Evolutionary conservation across 2,113 vertebrate species (phyloP), one percentile per base, ranked within the genome.

Genomic region (Crotophaga sulcirostris): DNA sequence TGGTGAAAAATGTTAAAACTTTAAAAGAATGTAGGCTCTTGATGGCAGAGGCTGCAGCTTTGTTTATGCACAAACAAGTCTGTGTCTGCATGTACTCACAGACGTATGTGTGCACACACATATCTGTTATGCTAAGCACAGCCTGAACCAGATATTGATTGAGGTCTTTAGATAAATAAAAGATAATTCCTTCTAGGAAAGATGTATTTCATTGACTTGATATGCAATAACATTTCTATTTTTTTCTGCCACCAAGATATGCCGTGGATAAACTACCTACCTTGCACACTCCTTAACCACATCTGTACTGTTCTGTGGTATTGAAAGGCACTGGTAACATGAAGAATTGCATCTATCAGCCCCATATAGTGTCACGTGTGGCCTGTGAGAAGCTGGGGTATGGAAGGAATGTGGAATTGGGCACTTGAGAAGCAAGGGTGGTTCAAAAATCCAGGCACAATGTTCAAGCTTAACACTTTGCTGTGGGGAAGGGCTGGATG

Each of bases 1-100:
- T 87, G 52, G 56, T 81, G 93, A 96, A 68, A 68, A 42, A 86
- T 42, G n/a, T 36, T 90, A 84, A 89, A 93, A 93, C 60, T 74
- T 81, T 80, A 24, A 31, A 92, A 78, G 52, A 84, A 59, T 13
- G 28, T 13, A 33, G 49, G 19, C 40, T 93, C 49, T 87, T 84
- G 20, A 33, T 60, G 75, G 38, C 59, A 91, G 79, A 62, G 84
- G 44, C 45, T 83, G 69, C 55, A 55, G 36, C 58, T 83, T 55
- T 90, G 59, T 86, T 83, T 63, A 31, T 4, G 33, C 7, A 18
- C 45, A 52, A 59, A 58, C 36, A 56, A 25, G 23, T 44, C 38
- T 51, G 16, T 45, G 34, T 83, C 78, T 93, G 33, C 44, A 10
- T 11, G 34, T 28, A 38, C 13, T 36, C 36, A 36, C 44, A 40